Conservation (phyloP, 2,797 vertebrate genomes). For the Crenichthys baileyi region DNA sequence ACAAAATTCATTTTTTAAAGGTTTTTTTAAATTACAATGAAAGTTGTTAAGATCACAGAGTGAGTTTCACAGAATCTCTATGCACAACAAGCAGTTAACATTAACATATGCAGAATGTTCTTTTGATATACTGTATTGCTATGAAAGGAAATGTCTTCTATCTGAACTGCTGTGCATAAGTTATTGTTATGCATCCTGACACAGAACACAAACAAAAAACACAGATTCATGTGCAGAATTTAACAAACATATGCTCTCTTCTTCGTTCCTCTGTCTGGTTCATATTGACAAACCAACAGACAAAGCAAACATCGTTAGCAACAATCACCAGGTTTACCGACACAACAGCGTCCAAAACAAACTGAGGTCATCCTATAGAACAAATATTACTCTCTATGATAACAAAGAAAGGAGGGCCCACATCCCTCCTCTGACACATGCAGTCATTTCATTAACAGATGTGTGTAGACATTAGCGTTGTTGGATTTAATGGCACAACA, state of each 20-base stretch:
- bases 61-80: neutral
- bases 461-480: slow-evolving; percentile 53
- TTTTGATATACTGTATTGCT: neutral
- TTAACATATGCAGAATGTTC: neutral
- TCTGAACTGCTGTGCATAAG: neutral
- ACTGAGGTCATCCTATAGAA: slow-evolving; percentile 63
- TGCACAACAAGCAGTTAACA: neutral
- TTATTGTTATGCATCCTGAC: neutral
- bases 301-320: slow-evolving; percentile 46
- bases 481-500: slow-evolving; percentile 14
- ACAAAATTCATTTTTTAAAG: neutral
- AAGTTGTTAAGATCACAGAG: neutral
- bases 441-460: slow-evolving; percentile 68
- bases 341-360: slow-evolving; percentile 60
- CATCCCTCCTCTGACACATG: slow-evolving; percentile 16
- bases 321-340: slow-evolving; percentile 59
- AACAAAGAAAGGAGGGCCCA: slow-evolving; percentile 1
- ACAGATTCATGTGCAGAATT: slow-evolving; percentile 3
- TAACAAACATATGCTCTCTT: slow-evolving; percentile 20
- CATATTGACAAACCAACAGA: slow-evolving; percentile 29
- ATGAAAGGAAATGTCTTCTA: neutral
- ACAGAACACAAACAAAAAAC: neutral
- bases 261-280: slow-evolving; percentile 19
- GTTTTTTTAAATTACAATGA: neutral
- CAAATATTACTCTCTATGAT: slow-evolving; percentile 20